Conservation (phyloP, 2,888 invertebrate genomes). For the Graphium colonna region DNA sequence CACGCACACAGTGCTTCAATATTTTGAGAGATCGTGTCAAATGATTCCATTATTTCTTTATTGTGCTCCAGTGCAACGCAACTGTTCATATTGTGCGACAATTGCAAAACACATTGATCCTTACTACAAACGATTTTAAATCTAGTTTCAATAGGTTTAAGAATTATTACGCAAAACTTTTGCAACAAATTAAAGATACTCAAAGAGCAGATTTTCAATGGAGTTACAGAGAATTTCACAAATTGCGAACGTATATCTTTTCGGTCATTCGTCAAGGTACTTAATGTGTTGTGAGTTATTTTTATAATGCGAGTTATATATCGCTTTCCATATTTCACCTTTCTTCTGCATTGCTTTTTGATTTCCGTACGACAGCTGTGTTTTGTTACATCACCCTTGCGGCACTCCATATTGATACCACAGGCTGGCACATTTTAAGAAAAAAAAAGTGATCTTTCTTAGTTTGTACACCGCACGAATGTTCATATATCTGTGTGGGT, state of each 20-base stretch:
- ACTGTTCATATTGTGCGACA: conserved; percentile 34
- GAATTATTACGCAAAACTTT: not conserved
- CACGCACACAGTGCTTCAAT: conserved; percentile 53
- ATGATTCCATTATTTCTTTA: conserved; percentile 59
- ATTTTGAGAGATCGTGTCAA: conserved; percentile 68
- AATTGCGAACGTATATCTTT: conserved; percentile 49
- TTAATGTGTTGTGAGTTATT: conserved; percentile 40
- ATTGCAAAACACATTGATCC: conserved; percentile 26
- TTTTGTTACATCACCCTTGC: not conserved
- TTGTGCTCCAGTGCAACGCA: conserved; percentile 43
- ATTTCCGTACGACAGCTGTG: not conserved
- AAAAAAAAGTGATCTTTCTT: not conserved
- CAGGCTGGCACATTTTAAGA: not conserved
- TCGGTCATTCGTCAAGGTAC: conserved; percentile 63
- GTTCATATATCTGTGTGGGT: not conserved
- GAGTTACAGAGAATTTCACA: conserved; percentile 30
- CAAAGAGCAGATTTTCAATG: conserved; percentile 15
- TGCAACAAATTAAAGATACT: conserved; percentile 1
- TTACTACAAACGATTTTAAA: conserved; percentile 5
- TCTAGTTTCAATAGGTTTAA: not conserved
- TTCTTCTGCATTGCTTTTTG: not conserved
- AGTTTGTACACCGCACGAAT: conserved; percentile 13
- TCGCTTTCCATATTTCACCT: conserved; percentile 31
- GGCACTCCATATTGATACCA: not conserved
- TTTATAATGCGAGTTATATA: conserved; percentile 43